Percentiles rank a stretch among this genome's conserved stretches.
These are phyloP conservation scores for Enteromius treurensis DNA, from an alignment of 2,797 vertebrate genomes.

Conservation along the genomic window DNA sequence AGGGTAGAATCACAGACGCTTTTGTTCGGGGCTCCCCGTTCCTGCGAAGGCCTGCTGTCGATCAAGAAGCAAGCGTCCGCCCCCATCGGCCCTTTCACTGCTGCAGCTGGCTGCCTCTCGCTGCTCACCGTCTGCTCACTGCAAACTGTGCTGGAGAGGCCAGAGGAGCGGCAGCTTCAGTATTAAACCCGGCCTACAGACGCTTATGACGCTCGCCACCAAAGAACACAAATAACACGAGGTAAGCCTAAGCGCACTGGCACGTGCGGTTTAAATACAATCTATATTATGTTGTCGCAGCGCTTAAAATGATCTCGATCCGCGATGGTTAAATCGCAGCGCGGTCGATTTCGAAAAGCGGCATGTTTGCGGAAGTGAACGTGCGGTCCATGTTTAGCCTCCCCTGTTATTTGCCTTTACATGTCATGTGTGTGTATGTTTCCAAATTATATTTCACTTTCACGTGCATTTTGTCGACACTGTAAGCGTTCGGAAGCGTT, in stretches of 20 bases:
- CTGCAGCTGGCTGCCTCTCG: slow-evolving; percentile 59
- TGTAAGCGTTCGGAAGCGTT: slow-evolving; percentile 13
- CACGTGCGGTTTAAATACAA: background rate
- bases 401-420: slow-evolving; percentile 29
- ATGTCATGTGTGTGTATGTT: background rate
- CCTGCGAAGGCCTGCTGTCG: slow-evolving; percentile 60
- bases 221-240: slow-evolving; percentile 47
- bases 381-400: slow-evolving; percentile 38
- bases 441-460: background rate
- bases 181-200: slow-evolving; percentile 45
- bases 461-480: slow-evolving; percentile 18
- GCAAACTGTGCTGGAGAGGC: slow-evolving; percentile 56
- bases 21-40: slow-evolving; percentile 58
- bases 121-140: slow-evolving; percentile 47
- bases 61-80: slow-evolving; percentile 62
- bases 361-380: slow-evolving; percentile 66
- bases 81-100: slow-evolving; percentile 63
- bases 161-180: slow-evolving; percentile 57
- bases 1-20: slow-evolving; percentile 52
- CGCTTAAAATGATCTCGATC: slow-evolving; percentile 26
- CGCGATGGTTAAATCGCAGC: slow-evolving; percentile 44
- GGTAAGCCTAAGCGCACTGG: slow-evolving; percentile 44
- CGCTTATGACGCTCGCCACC: slow-evolving; percentile 59
- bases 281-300: background rate
- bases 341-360: slow-evolving; percentile 61